A percentile compares a stretch with the other conserved stretches of the same genome.
Evolutionary conservation across 2,797 vertebrate genomes (phyloP).

Genomic region (Pelobates cultripes): DNA sequence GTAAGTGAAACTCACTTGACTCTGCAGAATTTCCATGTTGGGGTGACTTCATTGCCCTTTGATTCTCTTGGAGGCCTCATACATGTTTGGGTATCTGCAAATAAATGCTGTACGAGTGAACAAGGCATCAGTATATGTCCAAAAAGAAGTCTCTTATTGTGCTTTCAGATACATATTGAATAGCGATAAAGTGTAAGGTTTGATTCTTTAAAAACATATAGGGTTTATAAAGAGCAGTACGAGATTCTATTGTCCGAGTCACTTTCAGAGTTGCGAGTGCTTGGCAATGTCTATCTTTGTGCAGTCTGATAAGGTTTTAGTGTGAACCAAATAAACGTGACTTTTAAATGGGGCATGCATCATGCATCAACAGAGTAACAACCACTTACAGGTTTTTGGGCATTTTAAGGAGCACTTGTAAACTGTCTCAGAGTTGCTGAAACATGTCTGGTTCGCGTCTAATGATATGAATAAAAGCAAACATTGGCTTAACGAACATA

Average conservation of each 20-base stretch:
- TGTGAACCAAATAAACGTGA: conserved; percentile 37
- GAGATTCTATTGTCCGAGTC: conserved; percentile 28
- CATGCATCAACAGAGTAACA: conserved; percentile 19
- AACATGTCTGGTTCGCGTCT: conserved; percentile 14
- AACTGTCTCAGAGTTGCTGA: conserved; percentile 27
- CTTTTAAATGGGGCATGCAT: conserved; percentile 33
- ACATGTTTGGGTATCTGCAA: too few species aligned
- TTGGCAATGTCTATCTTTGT: conserved; percentile 25
- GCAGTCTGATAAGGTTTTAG: conserved; percentile 25
- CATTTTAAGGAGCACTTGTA: conserved; percentile 22
- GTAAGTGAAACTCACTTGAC: too few species aligned
- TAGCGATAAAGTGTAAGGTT: too few species aligned
- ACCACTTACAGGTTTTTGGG: conserved; percentile 20
- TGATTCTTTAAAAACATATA: too few species aligned
- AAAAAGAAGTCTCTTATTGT: too few species aligned
- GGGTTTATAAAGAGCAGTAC: neutral
- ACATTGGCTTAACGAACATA: neutral
- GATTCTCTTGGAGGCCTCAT: too few species aligned
- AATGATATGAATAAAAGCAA: conserved; percentile 27
- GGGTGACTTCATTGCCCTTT: too few species aligned
- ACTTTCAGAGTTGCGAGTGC: conserved; percentile 17
- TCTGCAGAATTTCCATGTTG: too few species aligned
- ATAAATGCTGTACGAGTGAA: too few species aligned
- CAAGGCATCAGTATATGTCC: too few species aligned
- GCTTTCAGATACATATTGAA: too few species aligned